Conservation (phyloP, 2,113 vertebrate species). For the Misgurnus mizolepis region DNA sequence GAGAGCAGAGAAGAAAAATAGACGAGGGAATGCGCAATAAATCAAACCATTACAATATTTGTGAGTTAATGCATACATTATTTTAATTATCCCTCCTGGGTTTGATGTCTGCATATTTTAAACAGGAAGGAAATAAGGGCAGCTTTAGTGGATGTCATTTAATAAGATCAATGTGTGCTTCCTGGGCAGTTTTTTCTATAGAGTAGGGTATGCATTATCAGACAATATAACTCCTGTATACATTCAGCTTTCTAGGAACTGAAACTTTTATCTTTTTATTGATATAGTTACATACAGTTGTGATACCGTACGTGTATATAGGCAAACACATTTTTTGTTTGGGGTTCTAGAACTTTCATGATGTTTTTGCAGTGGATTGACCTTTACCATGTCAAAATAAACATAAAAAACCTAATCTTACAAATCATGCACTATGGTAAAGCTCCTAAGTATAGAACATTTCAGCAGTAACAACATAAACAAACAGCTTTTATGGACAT, state of each 20-base stretch:
- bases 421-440: too few species aligned
- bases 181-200: slow-evolving; percentile 6
- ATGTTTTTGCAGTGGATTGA: too few species aligned
- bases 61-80: slow-evolving; percentile 51
- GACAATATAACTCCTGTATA: background rate
- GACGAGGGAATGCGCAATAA: slow-evolving; percentile 59
- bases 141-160: slow-evolving; percentile 14
- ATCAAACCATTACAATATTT: slow-evolving; percentile 61
- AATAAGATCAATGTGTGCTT: slow-evolving; percentile 45
- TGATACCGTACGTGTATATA: too few species aligned
- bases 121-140: slow-evolving; percentile 29
- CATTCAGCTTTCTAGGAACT: background rate
- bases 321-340: too few species aligned
- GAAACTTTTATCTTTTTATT: background rate
- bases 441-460: too few species aligned
- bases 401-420: too few species aligned
- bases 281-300: too few species aligned
- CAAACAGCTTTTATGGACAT: too few species aligned
- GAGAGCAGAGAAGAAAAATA: slow-evolving; percentile 60
- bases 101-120: slow-evolving; percentile 49
- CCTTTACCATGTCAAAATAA: too few species aligned
- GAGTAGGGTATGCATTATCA: background rate
- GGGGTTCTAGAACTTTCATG: too few species aligned
- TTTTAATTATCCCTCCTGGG: slow-evolving; percentile 44
- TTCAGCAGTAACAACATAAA: too few species aligned